Conservation (phyloP, 2,113 vertebrate species). For the Thamnaconus septentrionalis region DNA sequence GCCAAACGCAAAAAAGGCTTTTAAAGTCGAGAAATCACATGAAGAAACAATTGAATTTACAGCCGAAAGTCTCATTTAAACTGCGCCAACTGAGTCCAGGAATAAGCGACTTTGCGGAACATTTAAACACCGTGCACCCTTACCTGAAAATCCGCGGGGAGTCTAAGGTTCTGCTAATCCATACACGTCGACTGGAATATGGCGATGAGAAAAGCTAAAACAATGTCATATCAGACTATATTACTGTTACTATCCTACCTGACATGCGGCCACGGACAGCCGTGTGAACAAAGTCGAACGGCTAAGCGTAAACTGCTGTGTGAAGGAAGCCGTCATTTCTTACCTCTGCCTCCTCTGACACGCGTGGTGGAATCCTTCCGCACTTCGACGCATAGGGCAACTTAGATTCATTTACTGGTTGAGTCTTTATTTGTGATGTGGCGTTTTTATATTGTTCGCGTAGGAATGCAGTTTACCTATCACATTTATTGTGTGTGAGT, state of each 20-base stretch:
- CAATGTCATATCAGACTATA: conserved; percentile 19
- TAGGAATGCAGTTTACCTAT: neutral
- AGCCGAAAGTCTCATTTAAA: too few relatives aligned
- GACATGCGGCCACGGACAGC: too few relatives aligned
- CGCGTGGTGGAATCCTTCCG: conserved; percentile 61
- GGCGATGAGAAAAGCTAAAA: neutral
- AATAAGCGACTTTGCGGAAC: neutral
- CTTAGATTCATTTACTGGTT: neutral
- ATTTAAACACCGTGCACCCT: neutral
- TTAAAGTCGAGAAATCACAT: too few relatives aligned
- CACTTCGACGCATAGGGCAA: neutral
- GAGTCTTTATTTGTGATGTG: neutral
- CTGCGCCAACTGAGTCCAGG: too few relatives aligned
- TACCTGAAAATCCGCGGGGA: conserved; percentile 54
- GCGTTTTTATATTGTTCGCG: neutral
- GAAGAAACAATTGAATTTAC: too few relatives aligned
- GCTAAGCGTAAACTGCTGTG: conserved; percentile 23
- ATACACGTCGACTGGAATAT: conserved; percentile 36
- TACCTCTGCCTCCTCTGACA: neutral
- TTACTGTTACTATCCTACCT: neutral
- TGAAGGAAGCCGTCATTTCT: neutral
- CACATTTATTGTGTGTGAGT: neutral
- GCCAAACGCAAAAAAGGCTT: too few relatives aligned
- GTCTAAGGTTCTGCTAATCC: conserved; percentile 33
- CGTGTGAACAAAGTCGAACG: neutral